A percentile compares a stretch with the other conserved stretches of the same genome.
Conservation (phyloP, 2,113 vertebrate genomes). For the Nannospalax galili region DNA sequence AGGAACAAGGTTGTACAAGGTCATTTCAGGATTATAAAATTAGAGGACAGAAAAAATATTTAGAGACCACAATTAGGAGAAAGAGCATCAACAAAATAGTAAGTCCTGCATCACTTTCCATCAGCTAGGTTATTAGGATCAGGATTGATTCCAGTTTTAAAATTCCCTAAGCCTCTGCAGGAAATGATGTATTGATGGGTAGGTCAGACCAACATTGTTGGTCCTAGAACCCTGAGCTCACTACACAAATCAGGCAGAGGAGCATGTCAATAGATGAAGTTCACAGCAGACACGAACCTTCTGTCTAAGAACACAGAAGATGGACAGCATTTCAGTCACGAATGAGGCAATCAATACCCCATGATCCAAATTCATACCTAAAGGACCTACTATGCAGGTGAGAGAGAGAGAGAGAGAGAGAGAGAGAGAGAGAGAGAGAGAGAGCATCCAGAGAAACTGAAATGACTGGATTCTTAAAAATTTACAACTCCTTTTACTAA, state of each 20-base stretch:
- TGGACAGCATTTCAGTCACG: not conserved
- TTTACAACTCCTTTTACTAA: constrained; percentile 6
- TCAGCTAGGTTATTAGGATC: not conserved
- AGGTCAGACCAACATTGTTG: not conserved
- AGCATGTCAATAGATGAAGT: not conserved
- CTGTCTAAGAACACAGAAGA: not conserved
- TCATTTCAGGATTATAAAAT: not conserved
- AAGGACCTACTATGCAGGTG: not conserved
- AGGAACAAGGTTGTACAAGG: not conserved
- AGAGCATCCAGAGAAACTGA: not conserved
- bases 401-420: not conserved
- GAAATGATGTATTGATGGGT: not conserved
- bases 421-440: not conserved
- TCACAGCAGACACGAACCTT: not conserved
- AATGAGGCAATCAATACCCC: not conserved
- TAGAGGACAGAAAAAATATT: not conserved
- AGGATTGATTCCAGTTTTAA: not conserved
- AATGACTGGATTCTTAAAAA: not conserved
- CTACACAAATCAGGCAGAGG: not conserved
- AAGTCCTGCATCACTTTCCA: not conserved
- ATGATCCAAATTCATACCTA: not conserved
- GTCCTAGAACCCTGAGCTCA: not conserved
- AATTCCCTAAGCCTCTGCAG: not conserved
- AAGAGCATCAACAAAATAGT: not conserved
- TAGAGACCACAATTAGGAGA: not conserved